Base-by-base conservation (phyloP, 2,113 vertebrate genomes). In the Panurus biarmicus region DNA sequence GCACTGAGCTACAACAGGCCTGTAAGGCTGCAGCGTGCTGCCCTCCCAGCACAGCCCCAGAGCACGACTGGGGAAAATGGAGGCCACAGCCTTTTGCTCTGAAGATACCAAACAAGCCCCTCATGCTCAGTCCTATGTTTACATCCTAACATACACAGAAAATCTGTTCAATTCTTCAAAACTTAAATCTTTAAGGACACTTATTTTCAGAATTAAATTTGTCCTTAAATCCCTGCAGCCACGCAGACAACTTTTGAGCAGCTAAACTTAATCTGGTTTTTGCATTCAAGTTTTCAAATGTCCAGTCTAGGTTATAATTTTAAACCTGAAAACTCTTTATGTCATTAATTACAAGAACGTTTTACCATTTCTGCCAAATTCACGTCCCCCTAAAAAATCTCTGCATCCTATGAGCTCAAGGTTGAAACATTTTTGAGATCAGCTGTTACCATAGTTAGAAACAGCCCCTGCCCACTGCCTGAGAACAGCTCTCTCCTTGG, bases 11-110 rank as follows among this genome's bases (percentile, higher is more conserved):
- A 58, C 87, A 85, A 25, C 35, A 54, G 24, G 50, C 51, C n/a
- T 16, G 9, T 13, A 35, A 17, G 25, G 64, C 70, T 58, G 47
- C 28, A 64, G 69, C 1, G 0, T 10, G 4, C 1, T 12, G 33
- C 33, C 38, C 54, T 38, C 29, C 44, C 70, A 72, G 62, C 51
- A 75, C 56, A 40, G 51, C 20, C 48, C 7, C 35, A 10, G 22
- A n/a, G 36, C 17, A 35, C 0, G 0, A 18, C 38, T 35, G 12
- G 31, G 12, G 12, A 79, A 75, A 83, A 61, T 1, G 2, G 17
- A 72, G 26, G 20, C 58, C 88, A 57, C 13, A 33, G 67, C 28
- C 29, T 67, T 50, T 56, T 8, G 19, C 70, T 69, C n/a, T 22
- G 28, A n/a, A 77, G 73, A 29, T 6, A 57, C 13, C 13, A 21